A percentile compares a stretch with the other conserved stretches of the same genome.
Evolutionary conservation across 2,888 invertebrate species (phyloP).

Genomic region (Euproctis similis): DNA sequence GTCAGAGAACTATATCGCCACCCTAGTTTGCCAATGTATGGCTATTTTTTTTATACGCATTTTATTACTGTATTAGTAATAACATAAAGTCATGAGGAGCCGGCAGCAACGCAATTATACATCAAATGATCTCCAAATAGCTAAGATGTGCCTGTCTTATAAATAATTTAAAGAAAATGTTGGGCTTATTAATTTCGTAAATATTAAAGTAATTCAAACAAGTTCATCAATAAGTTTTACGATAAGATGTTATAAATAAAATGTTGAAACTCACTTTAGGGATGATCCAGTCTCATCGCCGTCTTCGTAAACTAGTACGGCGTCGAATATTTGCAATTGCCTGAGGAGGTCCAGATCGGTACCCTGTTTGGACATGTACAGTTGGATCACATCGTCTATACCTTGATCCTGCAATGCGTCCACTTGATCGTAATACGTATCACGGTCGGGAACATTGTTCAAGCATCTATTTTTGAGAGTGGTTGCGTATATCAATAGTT

Average conservation of each 20-base stretch:
- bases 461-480: constrained; percentile 96
- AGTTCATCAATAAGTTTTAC: no score
- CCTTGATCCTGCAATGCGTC: constrained; percentile 96
- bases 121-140: no score
- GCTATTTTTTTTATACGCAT: no score
- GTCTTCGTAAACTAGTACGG: constrained; percentile 92
- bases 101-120: no score
- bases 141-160: no score
- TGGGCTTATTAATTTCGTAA: no score
- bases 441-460: constrained; percentile 94
- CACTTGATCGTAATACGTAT: constrained; percentile 97
- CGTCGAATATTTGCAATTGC: constrained; percentile 96
- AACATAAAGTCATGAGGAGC: no score
- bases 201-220: no score
- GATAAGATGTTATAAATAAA: background rate
- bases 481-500: constrained; percentile 95
- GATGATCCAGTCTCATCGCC: constrained; percentile 79
- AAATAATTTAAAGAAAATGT: no score
- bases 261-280: constrained; percentile 46
- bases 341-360: constrained; percentile 94
- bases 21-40: no score
- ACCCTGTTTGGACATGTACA: constrained; percentile 93
- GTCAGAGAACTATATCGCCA: no score
- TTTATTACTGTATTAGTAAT: no score
- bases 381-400: constrained; percentile 89